Evolutionary conservation across 2,797 vertebrate species (phyloP).

Genomic region (Rhinogobio ventralis): DNA sequence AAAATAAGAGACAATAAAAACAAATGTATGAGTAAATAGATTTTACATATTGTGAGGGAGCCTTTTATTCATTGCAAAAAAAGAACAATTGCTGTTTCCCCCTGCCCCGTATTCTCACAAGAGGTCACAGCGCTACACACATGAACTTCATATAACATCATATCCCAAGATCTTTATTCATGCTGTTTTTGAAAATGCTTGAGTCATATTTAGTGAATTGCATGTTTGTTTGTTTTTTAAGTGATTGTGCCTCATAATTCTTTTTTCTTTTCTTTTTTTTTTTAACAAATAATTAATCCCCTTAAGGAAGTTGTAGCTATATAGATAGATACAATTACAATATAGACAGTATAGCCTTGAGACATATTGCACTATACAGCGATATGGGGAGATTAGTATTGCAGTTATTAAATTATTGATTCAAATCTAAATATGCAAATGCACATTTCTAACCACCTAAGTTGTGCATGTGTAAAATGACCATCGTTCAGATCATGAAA

Average conservation of each 20-base stretch:
- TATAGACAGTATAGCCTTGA: not conserved
- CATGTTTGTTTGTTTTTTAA: not conserved
- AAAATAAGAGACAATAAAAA: constrained; percentile 14
- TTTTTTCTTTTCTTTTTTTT: not conserved
- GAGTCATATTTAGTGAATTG: not conserved
- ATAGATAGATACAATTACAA: not conserved
- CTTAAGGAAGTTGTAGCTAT: not conserved
- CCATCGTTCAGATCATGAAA: constrained; percentile 58
- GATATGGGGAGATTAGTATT: not conserved
- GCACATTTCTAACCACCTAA: not conserved
- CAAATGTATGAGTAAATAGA: constrained; percentile 1
- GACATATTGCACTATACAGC: not conserved
- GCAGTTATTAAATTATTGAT: not conserved
- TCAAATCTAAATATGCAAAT: not conserved
- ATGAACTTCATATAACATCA: not conserved
- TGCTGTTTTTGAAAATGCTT: not conserved
- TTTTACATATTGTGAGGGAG: not conserved
- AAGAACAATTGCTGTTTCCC: too few species aligned
- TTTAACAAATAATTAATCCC: not conserved
- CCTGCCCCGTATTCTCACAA: not conserved
- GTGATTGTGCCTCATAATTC: not conserved
- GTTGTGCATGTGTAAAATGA: not conserved
- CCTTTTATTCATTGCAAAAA: not conserved
- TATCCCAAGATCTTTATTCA: not conserved
- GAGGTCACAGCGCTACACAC: not conserved